Percentiles rank a stretch among this genome's conserved stretches.
These are phyloP conservation scores for Podiceps cristatus DNA, from an alignment of 2,113 vertebrate species.

Conservation along the genomic window DNA sequence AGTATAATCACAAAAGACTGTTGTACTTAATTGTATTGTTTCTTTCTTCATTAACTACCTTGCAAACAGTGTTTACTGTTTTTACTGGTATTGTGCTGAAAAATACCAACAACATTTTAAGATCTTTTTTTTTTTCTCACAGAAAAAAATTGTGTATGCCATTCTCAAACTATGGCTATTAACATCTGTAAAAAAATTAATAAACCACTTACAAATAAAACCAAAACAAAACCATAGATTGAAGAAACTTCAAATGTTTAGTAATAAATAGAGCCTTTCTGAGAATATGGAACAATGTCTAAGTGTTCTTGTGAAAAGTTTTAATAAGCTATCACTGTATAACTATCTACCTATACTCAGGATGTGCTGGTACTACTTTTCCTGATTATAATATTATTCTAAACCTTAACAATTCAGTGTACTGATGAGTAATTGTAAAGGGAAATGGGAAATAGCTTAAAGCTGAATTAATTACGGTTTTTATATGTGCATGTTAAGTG, in stretches of 20 bases:
- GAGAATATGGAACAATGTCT: neutral
- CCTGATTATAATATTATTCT: neutral
- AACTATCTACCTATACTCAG: neutral
- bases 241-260: neutral
- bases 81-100: neutral
- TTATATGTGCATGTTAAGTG: neutral
- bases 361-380: neutral
- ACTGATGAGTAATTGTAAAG: neutral
- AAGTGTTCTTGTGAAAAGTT: neutral
- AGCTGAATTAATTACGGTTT: neutral
- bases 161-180: neutral
- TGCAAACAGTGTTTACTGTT: neutral
- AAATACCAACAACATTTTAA: neutral
- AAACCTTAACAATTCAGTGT: neutral
- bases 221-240: neutral
- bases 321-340: neutral
- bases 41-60: neutral
- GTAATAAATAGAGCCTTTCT: neutral
- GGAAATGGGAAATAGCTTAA: slow-evolving; percentile 14
- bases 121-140: neutral
- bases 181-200: neutral
- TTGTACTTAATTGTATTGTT: neutral
- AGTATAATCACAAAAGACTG: neutral
- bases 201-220: neutral
- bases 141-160: neutral